These are phyloP conservation scores for Aspidiotus rigidus DNA, from an alignment of 2,888 invertebrate genomes.

Conservation along the genomic window DNA sequence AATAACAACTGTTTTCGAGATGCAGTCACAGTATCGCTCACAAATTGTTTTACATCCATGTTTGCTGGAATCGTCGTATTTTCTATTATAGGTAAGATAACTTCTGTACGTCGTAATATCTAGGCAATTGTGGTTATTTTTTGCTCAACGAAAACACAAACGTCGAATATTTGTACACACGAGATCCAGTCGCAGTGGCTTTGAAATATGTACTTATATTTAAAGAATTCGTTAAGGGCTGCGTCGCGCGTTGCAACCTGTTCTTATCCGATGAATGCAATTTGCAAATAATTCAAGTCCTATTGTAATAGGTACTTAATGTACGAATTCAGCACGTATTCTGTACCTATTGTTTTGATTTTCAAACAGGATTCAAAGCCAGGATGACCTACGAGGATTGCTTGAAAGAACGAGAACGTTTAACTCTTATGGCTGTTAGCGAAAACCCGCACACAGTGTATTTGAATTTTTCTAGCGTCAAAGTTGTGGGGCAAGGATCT, in stretches of 20 bases:
- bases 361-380: constrained; percentile 66
- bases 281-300: too few species aligned
- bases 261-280: too few species aligned
- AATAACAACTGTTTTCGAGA: constrained; percentile 94
- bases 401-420: constrained; percentile 47
- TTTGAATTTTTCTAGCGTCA: constrained; percentile 28
- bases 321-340: too few species aligned
- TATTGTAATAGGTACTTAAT: too few species aligned
- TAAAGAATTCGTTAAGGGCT: too few species aligned
- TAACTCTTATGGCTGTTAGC: constrained; percentile 22
- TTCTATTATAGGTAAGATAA: constrained; percentile 64
- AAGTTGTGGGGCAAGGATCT: constrained; percentile 20
- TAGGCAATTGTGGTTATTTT: too few species aligned
- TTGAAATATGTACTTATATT: too few species aligned
- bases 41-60: constrained; percentile 91
- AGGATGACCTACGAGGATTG: constrained; percentile 74
- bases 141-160: too few species aligned
- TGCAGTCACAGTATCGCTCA: constrained; percentile 82
- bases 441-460: constrained; percentile 27
- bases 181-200: too few species aligned
- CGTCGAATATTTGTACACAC: too few species aligned
- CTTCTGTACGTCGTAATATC: too few species aligned
- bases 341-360: constrained; percentile 2
- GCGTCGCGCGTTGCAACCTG: too few species aligned
- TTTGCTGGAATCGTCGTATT: constrained; percentile 95